Evolutionary conservation across 2,797 vertebrate species (phyloP), one percentile per base, ranked within the genome.

Genomic region (Sebastes diploproa): DNA sequence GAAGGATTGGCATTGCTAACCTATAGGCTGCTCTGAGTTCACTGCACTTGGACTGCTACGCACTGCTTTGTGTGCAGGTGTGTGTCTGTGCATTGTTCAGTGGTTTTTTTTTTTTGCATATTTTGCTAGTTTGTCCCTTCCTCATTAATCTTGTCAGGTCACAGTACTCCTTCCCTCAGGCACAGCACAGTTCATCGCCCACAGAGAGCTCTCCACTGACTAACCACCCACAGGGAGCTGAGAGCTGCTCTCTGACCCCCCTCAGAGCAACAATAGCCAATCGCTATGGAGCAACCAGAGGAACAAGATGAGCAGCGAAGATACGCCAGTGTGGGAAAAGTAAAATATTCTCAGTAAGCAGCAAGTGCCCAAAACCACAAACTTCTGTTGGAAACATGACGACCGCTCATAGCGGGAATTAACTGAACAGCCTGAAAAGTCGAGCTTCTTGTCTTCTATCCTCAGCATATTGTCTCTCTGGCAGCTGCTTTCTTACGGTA

Each of bases 301-400:
- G 65, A 88, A 81, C 60, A 73, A 77, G 78, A 86, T 79, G 78
- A 89, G 71, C 58, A 80, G 62, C 38, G 36, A 84, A 87, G 84
- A 91, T 80, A 78, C 34, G 22, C 69, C 81, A 90, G 77, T 93
- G 88, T 91, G 89, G 89, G 90, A 90, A 92, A 86, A 89, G 58
- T 83, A 54, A 84, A 89, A 82, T 81, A 74, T 89, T 77, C 72
- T 90, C 72, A 86, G 75, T 77, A 46, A 80, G 84, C 70, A 84
- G 71, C 60, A 69, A 85, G 83, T 23, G 23, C 80, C 82, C 87
- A 88, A 42, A 88, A 92, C 91, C 86, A 89, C 90, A 94, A 90
- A 89, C 85, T 89, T 84, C 85, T 90, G 84, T 81, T 91, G 81
- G 84, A 93, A 91, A 88, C 55, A 82, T 85, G 75, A 86, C 36